Evolutionary conservation across 2,113 vertebrate genomes (phyloP).

Genomic region (Macaca fascicularis): T2T-MFA8v1.1 NC_088380.1:156631501-156632000

Average conservation of each 20-base stretch:
- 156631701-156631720: neutral
- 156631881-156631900: neutral
- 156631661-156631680: constrained; percentile 25
- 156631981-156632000: no score
- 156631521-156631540: neutral
- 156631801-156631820: neutral
- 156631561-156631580: neutral
- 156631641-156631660: neutral
- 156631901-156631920: neutral
- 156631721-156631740: neutral
- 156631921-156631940: neutral
- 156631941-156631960: neutral
- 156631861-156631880: neutral
- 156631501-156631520: constrained; percentile 48
- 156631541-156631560: neutral
- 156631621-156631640: constrained; percentile 40
- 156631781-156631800: neutral
- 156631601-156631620: neutral
- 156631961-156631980: neutral
- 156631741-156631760: neutral
- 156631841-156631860: neutral
- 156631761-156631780: neutral
- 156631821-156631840: rapidly evolving
- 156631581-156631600: neutral
- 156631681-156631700: neutral